Evolutionary conservation across 2,888 invertebrate species (phyloP).

Genomic region (Cinara cedri): DNA sequence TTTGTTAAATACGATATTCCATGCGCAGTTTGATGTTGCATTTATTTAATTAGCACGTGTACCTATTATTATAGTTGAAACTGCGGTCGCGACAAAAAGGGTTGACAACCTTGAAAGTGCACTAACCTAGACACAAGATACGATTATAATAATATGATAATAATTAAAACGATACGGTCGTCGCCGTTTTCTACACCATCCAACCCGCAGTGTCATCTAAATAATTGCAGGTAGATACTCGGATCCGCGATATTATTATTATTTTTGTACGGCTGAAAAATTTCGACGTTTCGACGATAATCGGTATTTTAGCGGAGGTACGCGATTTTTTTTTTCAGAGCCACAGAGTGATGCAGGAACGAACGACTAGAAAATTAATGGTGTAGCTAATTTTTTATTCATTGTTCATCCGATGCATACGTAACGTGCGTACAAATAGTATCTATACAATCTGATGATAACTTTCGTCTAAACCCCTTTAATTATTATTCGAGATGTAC

Average conservation of each 20-base stretch:
- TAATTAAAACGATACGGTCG: slow-evolving; percentile 51
- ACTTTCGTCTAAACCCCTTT: no score
- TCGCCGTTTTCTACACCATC: slow-evolving; percentile 10
- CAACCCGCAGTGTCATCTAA: slow-evolving; percentile 33
- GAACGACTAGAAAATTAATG: no score
- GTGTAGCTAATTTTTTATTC: no score
- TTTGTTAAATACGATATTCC: no score
- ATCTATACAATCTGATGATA: no score
- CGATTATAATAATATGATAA: slow-evolving; percentile 31
- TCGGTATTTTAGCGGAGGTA: background rate
- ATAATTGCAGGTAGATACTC: slow-evolving; percentile 17
- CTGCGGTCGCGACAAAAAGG: slow-evolving; percentile 6
- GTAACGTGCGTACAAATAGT: no score
- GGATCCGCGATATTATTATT: background rate
- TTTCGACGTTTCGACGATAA: background rate
- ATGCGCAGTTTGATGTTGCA: background rate
- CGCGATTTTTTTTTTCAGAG: background rate
- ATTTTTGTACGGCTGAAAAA: slow-evolving; percentile 12
- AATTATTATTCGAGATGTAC: no score
- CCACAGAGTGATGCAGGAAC: no score
- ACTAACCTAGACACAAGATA: slow-evolving; percentile 29
- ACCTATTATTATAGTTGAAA: background rate
- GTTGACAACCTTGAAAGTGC: slow-evolving; percentile 51
- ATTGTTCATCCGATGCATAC: no score
- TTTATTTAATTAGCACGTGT: background rate